phyloP scores from a whole-genome alignment of 53 echinoderm and acorn worm genomes.

The Pentamera pediparva region DNA sequence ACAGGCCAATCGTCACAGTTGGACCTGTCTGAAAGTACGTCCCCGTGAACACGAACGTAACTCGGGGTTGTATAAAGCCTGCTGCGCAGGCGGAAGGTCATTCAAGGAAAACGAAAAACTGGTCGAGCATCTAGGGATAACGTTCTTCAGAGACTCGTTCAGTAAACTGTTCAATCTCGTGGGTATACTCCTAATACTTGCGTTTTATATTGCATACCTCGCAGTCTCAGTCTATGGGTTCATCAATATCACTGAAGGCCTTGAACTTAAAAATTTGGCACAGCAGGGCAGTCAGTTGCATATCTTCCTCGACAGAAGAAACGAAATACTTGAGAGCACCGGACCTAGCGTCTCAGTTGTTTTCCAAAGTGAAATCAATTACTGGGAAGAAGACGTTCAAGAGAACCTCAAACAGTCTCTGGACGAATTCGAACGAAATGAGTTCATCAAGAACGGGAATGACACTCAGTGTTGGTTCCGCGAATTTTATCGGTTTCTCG shows the following conservation, averaged over 20 bases:
- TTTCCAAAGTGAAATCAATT: conserved; percentile 23
- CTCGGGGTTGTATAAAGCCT: conserved; percentile 49
- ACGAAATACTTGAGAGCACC: conserved; percentile 12
- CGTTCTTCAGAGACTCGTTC: conserved; percentile 40
- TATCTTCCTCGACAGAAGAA: conserved; percentile 19
- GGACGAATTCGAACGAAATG: conserved; percentile 31
- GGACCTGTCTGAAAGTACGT: conserved; percentile 49
- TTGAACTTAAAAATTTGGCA: conserved; percentile 39
- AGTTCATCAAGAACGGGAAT: conserved; percentile 24
- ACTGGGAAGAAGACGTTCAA: conserved; percentile 35
- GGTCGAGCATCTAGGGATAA: conserved; percentile 9
- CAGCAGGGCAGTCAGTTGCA: conserved; percentile 28
- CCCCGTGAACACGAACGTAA: conserved; percentile 45
- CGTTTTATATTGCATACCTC: conserved; percentile 36
- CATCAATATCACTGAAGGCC: conserved; percentile 30
- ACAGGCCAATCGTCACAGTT: conserved; percentile 57
- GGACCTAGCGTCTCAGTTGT: conserved; percentile 47
- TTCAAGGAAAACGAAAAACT: background rate
- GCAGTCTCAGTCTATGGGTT: conserved; percentile 42
- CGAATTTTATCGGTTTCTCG: conserved; percentile 35
- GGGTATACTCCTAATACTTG: background rate
- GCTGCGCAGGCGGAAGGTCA: conserved; percentile 58
- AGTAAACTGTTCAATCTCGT: conserved; percentile 22
- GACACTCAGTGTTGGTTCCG: conserved; percentile 52
- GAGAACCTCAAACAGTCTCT: conserved; percentile 5